These are phyloP conservation scores for Brenthis hecate DNA, from an alignment of 2,888 invertebrate genomes.

Conservation along the genomic window DNA sequence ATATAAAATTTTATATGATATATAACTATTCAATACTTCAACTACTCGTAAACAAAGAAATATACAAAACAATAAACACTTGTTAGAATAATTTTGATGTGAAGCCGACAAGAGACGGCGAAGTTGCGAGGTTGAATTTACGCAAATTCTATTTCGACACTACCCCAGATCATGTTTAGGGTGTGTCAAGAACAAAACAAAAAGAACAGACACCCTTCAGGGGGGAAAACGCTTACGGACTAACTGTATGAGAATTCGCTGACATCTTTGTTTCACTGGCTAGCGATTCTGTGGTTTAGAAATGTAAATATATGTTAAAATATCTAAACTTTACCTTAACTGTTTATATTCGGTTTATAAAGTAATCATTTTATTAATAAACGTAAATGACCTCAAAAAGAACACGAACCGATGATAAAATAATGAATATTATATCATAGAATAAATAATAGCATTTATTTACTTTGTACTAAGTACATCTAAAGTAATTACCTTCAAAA, in stretches of 20 bases:
- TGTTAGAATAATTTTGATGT: conserved; percentile 8
- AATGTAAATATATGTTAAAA: too few species aligned
- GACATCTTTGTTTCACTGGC: conserved; percentile 21
- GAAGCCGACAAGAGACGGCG: conserved; percentile 5
- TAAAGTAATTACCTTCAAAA: not conserved
- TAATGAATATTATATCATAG: not conserved
- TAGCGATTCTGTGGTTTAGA: not conserved
- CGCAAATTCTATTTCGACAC: conserved; percentile 37
- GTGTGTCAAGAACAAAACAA: conserved; percentile 33
- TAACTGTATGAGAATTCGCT: conserved; percentile 27
- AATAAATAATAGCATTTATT: not conserved
- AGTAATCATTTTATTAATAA: too few species aligned
- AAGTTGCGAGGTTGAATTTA: conserved; percentile 34
- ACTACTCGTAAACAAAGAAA: not conserved
- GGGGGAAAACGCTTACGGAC: conserved; percentile 19
- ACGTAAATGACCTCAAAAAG: too few species aligned
- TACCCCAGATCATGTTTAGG: conserved; percentile 31
- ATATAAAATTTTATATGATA: not conserved
- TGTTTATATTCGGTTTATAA: too few species aligned
- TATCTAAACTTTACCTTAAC: too few species aligned
- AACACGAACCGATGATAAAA: too few species aligned
- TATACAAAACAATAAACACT: not conserved
- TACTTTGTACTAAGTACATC: too few species aligned
- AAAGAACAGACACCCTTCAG: conserved; percentile 24
- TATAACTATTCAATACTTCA: conserved; percentile 8